Conservation (phyloP, 2,888 invertebrate species). For the Drosophila ustulata region DNA sequence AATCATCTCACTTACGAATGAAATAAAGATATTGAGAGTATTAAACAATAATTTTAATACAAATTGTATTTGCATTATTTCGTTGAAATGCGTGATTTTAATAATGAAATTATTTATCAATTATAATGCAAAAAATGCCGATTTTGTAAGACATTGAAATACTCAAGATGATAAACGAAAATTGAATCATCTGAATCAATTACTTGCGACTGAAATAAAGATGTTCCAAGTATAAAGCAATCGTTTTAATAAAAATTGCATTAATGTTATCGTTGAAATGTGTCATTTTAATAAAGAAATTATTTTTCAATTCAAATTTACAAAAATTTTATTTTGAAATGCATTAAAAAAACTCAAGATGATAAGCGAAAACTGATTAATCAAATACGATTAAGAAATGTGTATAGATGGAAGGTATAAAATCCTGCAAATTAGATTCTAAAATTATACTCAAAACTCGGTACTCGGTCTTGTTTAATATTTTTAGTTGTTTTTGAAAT, state of each 20-base stretch:
- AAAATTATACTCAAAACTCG: neutral
- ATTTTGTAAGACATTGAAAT: neutral
- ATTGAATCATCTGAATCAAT: neutral
- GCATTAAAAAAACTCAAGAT: neutral
- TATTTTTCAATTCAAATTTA: neutral
- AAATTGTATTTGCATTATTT: neutral
- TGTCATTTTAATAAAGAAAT: neutral
- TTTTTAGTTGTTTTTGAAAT: neutral
- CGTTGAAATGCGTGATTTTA: neutral
- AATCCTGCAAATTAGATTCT: too few relatives aligned
- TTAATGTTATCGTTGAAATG: too few relatives aligned
- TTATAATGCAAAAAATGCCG: neutral
- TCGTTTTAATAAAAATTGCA: too few relatives aligned
- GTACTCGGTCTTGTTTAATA: neutral
- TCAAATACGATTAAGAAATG: neutral
- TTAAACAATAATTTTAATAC: neutral
- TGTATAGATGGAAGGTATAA: too few relatives aligned
- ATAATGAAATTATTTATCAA: neutral
- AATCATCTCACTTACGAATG: slow-evolving; percentile 11
- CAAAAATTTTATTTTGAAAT: neutral
- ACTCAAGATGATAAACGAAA: too few relatives aligned
- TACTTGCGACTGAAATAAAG: too few relatives aligned
- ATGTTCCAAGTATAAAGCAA: too few relatives aligned
- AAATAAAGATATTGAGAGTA: slow-evolving; percentile 19
- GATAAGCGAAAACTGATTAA: too few relatives aligned